Evolutionary conservation across 1,140 invertebrate genomes (phyloP), one percentile per base, ranked within the genome.

Genomic region (Chionoecetes opilio): DNA sequence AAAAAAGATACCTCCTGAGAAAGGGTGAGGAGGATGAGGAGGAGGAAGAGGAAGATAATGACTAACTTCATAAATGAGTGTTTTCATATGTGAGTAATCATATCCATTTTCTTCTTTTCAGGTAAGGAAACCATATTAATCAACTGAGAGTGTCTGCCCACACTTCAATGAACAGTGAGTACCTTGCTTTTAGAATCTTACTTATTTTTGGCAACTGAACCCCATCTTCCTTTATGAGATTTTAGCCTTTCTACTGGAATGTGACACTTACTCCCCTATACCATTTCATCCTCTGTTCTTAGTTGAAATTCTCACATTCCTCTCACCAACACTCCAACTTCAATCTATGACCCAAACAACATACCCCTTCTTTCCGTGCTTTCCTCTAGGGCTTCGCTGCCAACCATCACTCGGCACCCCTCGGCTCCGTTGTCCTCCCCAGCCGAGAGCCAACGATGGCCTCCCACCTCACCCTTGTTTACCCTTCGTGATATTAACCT

Each of bases 1-100:
- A 86, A 93, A 46, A 86, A 93, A 85, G 88, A 17, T 17, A 53
- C n/a, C n/a, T n/a, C n/a, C n/a, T n/a, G 46, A 17, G 21, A 9
- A 0, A 2, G 46, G 46, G 21, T 9, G 2, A 53, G 46, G 9
- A 53, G 46, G 46, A 53, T 9, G 46, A 53, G 46, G 9, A 53
- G 46, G 46, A 53, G 46, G 46, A 53, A 17, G 46, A 53, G 46
- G 21, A 46, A 14, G 9, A 53, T 14, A 1, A 0, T 53, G 21
- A 53, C 21, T 53, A 53, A 2, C 0, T 53, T 0, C 38, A 2
- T 53, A 53, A 53, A 75, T 53, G 21, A 75, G n/a, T 75, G n/a
- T 75, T n/a, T 75, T 75, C 21, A 75, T 14, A 46, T 46, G n/a
- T n/a, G 46, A 53, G 21, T 17, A 53, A 17, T 53, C 9, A 11